A percentile compares a stretch with the other conserved stretches of the same genome.
Conservation (phyloP, 2,888 invertebrate genomes). For the Holacanthella duospinosa region DNA sequence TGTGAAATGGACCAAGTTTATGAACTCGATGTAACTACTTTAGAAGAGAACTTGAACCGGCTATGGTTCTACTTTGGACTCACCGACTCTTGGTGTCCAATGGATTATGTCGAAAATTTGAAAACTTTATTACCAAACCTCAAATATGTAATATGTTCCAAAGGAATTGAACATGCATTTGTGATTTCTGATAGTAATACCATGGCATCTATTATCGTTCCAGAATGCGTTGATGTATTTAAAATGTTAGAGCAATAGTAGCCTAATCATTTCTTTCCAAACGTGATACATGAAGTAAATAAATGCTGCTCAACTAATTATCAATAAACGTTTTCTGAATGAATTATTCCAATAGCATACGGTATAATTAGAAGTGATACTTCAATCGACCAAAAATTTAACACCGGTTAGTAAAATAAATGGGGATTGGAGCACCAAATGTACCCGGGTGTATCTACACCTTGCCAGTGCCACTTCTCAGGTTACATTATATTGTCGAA, state of each 20-base stretch:
- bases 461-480: no score
- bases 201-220: conserved; percentile 39
- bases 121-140: conserved; percentile 51
- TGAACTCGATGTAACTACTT: conserved; percentile 53
- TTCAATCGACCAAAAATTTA: no score
- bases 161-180: conserved; percentile 65
- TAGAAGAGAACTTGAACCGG: conserved; percentile 51
- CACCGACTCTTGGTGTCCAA: conserved; percentile 74
- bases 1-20: conserved; percentile 45
- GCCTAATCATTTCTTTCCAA: no score
- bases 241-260: no score
- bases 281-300: neutral
- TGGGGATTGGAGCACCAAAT: no score
- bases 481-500: no score
- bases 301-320: no score
- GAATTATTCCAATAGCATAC: no score
- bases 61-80: conserved; percentile 70
- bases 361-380: no score
- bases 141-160: conserved; percentile 52
- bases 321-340: no score
- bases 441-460: no score
- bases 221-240: neutral
- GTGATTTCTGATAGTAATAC: conserved; percentile 49
- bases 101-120: conserved; percentile 57
- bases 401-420: no score